Percentiles rank a stretch among this genome's conserved stretches.
phyloP scores from a whole-genome alignment of 2,797 vertebrate genomes.

The Acanthurus tractus region DNA sequence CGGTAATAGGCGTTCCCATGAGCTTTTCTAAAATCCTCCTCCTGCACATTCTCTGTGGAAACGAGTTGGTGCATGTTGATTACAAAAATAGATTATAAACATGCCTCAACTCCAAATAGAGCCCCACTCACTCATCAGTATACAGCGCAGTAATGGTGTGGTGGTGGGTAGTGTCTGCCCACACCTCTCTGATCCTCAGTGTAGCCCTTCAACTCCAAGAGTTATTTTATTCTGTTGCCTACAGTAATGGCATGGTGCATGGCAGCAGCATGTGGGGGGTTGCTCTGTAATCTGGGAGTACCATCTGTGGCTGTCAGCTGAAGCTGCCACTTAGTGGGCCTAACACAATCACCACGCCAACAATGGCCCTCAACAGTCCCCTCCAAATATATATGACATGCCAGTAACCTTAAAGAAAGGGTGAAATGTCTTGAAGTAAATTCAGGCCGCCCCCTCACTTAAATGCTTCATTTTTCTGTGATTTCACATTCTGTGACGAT shows the following conservation, averaged over 20 bases:
- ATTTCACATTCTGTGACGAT: background rate
- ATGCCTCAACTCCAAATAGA: constrained; percentile 39
- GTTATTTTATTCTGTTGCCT: constrained; percentile 53
- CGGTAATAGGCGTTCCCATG: constrained; percentile 27
- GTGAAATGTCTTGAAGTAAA: constrained; percentile 13
- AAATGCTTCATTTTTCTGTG: background rate
- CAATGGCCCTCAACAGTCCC: constrained; percentile 39
- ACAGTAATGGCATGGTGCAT: constrained; percentile 59
- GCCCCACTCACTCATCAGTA: constrained; percentile 46
- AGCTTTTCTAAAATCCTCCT: constrained; percentile 29
- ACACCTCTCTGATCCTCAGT: constrained; percentile 41
- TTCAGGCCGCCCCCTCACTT: background rate
- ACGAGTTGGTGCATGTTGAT: constrained; percentile 21
- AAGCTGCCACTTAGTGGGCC: constrained; percentile 75
- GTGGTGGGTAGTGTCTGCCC: constrained; percentile 32
- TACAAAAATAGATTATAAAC: constrained; percentile 60
- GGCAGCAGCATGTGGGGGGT: constrained; percentile 39
- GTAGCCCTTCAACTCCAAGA: constrained; percentile 25
- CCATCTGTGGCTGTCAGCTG: constrained; percentile 83
- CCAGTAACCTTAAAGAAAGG: constrained; percentile 21
- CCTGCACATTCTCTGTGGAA: constrained; percentile 39
- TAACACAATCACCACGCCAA: constrained; percentile 66
- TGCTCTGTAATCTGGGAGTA: constrained; percentile 67
- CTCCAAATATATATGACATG: constrained; percentile 24
- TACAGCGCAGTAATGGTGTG: constrained; percentile 20